A percentile compares a stretch with the other conserved stretches of the same genome.
phyloP scores from a whole-genome alignment of 2,113 vertebrate species.

The Aegotheles bennettii region DNA sequence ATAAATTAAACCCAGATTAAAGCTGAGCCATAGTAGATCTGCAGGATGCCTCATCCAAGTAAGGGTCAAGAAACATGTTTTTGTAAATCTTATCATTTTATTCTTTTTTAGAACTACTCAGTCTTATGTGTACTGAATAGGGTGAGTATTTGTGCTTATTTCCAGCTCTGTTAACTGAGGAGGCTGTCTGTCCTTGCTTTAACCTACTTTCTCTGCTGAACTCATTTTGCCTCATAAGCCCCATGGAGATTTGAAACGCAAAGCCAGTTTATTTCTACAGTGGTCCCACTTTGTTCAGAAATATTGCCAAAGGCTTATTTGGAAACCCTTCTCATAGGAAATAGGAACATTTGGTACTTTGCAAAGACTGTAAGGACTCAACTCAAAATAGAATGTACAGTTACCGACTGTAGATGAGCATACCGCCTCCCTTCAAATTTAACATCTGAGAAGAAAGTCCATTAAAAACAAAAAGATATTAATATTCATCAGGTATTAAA shows the following conservation, averaged over 20 bases:
- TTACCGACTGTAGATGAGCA: neutral
- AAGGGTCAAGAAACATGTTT: neutral
- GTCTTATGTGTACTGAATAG: neutral
- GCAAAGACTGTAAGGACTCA: neutral
- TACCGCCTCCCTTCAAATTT: neutral
- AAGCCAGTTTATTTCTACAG: constrained; percentile 66
- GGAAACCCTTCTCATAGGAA: constrained; percentile 37
- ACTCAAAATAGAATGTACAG: constrained; percentile 1
- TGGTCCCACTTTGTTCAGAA: constrained; percentile 28
- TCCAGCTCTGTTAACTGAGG: neutral
- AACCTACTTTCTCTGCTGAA: constrained; percentile 56
- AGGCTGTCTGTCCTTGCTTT: constrained; percentile 33
- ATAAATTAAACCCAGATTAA: neutral
- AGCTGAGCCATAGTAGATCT: neutral
- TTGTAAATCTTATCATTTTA: neutral
- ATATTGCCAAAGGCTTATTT: constrained; percentile 57
- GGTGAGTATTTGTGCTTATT: neutral
- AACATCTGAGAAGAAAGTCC: neutral
- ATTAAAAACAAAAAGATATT: neutral
- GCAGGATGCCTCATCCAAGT: neutral
- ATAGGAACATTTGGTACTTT: constrained; percentile 24
- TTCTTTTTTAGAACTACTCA: neutral
- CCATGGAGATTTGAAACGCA: constrained; percentile 37
- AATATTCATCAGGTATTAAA: neutral
- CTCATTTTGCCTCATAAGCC: constrained; percentile 40